Evolutionary conservation across 2,797 vertebrate genomes (phyloP).

Genomic region (Arvicola amphibius): DNA sequence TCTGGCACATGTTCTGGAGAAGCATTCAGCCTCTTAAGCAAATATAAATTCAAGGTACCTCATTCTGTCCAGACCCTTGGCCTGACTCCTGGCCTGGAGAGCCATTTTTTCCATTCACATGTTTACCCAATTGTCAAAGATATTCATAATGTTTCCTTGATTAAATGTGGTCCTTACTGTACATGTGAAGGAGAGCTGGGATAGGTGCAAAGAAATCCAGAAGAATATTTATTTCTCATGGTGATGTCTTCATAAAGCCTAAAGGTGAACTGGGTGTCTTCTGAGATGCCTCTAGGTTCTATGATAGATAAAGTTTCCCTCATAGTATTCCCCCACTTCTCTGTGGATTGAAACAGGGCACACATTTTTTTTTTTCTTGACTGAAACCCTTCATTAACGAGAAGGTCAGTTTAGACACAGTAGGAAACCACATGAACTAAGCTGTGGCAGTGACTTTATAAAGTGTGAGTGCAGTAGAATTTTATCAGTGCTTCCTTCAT

Average conservation of each 20-base stretch:
- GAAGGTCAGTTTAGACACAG: not conserved
- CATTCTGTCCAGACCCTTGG: slow-evolving; percentile 18
- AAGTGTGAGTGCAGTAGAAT: not conserved
- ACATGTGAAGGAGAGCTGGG: not conserved
- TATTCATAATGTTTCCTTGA: not conserved
- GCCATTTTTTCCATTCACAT: slow-evolving; percentile 31
- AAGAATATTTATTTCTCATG: not conserved
- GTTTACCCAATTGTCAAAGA: not conserved
- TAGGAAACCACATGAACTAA: not conserved
- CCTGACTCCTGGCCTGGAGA: slow-evolving; percentile 27
- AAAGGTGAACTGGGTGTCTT: not conserved
- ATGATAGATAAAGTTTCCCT: not conserved
- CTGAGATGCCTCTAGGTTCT: not conserved
- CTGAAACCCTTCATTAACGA: not conserved
- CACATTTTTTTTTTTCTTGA: not conserved
- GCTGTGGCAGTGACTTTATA: not conserved
- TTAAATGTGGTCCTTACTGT: not conserved
- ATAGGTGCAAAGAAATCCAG: not conserved
- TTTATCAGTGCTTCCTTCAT: not conserved
- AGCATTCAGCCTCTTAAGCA: slow-evolving; percentile 45
- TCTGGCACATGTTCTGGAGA: slow-evolving; percentile 31
- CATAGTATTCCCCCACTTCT: not conserved
- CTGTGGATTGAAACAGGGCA: not conserved
- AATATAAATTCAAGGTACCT: slow-evolving; percentile 64
- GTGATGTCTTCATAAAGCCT: not conserved